Conservation (phyloP, 2,113 vertebrate species). For the Candoia aspera region DNA sequence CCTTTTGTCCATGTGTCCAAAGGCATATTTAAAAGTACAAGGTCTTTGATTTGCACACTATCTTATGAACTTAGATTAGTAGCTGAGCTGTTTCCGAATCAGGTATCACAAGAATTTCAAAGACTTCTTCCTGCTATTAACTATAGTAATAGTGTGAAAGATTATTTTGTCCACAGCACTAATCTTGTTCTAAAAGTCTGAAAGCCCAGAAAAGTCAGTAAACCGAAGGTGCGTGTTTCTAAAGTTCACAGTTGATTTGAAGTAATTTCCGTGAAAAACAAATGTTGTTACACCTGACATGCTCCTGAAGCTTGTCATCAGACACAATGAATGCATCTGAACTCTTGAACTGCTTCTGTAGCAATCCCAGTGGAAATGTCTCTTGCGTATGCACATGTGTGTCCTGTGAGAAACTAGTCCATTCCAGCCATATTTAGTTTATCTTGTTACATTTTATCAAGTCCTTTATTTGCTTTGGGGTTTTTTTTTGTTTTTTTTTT, state of each 20-base stretch:
- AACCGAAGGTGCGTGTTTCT: neutral
- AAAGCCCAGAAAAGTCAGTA: neutral
- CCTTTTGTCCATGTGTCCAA: neutral
- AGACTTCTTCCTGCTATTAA: neutral
- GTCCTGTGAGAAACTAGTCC: neutral
- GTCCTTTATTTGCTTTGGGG: neutral
- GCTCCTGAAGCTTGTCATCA: neutral
- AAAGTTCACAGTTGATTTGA: neutral
- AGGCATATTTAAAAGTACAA: neutral
- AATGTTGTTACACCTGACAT: neutral
- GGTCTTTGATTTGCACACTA: neutral
- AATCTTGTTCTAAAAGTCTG: neutral
- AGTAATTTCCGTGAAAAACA: neutral
- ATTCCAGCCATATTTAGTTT: neutral
- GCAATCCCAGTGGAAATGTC: neutral
- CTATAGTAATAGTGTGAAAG: neutral
- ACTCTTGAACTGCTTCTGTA: neutral
- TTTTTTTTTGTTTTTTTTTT: neutral
- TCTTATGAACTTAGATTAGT: too few relatives aligned
- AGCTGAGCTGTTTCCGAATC: neutral
- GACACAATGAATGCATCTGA: neutral
- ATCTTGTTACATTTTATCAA: neutral
- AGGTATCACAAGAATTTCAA: neutral
- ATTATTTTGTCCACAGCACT: neutral
- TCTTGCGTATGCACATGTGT: neutral